These are phyloP conservation scores for Moxostoma hubbsi DNA, from an alignment of 2,797 vertebrate genomes.

Conservation along the genomic window DNA sequence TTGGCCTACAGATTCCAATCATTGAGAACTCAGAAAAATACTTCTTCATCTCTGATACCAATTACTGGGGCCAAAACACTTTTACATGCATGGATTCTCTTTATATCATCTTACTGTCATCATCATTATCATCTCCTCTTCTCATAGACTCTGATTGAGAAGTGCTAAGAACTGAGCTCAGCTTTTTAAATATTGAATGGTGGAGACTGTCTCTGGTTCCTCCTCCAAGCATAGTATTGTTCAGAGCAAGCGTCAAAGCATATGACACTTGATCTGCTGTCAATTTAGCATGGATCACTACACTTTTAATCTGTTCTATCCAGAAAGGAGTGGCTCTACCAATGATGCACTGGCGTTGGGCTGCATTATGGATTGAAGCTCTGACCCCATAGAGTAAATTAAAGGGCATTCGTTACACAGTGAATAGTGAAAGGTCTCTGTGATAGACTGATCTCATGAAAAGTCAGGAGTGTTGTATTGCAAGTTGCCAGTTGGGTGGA, in stretches of 20 bases:
- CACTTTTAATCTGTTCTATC: slow-evolving; percentile 60
- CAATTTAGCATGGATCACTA: slow-evolving; percentile 68
- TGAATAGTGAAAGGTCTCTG: no score
- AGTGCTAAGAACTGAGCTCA: slow-evolving; percentile 43
- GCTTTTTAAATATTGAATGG: slow-evolving; percentile 73
- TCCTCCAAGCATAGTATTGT: slow-evolving; percentile 69
- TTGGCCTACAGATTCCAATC: no score
- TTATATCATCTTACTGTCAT: slow-evolving; percentile 13
- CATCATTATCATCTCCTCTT: slow-evolving; percentile 29
- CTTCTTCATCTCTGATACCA: slow-evolving; percentile 14
- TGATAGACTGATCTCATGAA: no score
- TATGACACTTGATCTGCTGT: slow-evolving; percentile 75
- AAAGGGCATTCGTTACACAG: no score
- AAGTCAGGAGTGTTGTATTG: no score
- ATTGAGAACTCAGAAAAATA: background rate
- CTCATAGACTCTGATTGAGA: slow-evolving; percentile 48
- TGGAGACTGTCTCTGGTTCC: slow-evolving; percentile 71
- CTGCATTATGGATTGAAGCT: background rate
- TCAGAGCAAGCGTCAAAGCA: slow-evolving; percentile 53
- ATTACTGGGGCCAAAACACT: background rate
- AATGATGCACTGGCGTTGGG: slow-evolving; percentile 16
- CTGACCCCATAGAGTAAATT: no score
- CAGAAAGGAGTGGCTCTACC: slow-evolving; percentile 36
- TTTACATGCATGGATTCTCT: slow-evolving; percentile 34
- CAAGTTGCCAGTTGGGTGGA: no score